Percentiles rank a stretch among this genome's conserved stretches.
phyloP scores from a whole-genome alignment of 2,113 vertebrate genomes.

The Urocynchramus pylzowi region DNA sequence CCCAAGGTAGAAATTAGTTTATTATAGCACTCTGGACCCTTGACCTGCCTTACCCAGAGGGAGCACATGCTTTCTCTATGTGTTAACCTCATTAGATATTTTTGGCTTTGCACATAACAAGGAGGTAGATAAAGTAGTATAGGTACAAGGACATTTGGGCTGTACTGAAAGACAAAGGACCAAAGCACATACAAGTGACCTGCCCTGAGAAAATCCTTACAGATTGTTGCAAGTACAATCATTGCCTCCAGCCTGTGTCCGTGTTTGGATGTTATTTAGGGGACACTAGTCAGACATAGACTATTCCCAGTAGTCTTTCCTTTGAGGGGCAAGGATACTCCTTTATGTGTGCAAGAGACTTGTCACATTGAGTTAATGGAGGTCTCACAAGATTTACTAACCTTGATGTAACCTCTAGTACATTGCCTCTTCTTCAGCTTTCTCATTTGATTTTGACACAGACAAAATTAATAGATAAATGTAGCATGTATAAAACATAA shows the following conservation, averaged over 20 bases:
- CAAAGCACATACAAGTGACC: not conserved
- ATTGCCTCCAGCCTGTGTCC: not conserved
- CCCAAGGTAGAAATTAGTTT: not conserved
- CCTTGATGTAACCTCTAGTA: not conserved
- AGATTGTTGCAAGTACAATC: not conserved
- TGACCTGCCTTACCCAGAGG: not conserved
- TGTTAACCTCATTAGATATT: not conserved
- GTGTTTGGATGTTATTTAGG: not conserved
- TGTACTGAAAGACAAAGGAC: not conserved
- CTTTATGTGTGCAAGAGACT: not conserved
- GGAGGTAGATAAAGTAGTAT: not conserved
- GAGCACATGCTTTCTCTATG: fast-evolving
- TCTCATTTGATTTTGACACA: not conserved
- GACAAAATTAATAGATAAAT: not conserved
- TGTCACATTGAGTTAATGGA: not conserved
- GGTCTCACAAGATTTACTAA: not conserved
- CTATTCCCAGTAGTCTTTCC: not conserved
- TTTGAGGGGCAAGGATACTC: not conserved
- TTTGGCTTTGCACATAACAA: not conserved
- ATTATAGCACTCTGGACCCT: not conserved
- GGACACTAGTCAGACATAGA: not conserved
- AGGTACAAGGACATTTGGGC: not conserved
- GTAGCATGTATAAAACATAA: not conserved
- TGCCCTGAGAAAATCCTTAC: not conserved
- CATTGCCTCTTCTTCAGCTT: not conserved